Percentiles rank a stretch among this genome's conserved stretches.
Conservation (phyloP, 2,113 vertebrate genomes). For the Archocentrus centrarchus region DNA sequence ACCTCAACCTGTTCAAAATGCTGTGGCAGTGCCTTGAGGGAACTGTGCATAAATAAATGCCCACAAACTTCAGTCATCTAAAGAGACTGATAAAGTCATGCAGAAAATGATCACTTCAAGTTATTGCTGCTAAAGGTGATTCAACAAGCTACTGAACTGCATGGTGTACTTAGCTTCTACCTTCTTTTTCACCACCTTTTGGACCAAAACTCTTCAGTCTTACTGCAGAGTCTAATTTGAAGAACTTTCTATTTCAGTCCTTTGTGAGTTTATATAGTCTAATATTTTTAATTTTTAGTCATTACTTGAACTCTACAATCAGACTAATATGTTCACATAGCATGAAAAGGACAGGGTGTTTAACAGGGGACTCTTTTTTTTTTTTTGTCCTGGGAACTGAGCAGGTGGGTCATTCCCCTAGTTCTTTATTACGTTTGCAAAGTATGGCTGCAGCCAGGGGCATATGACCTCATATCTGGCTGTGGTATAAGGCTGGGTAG, state of each 20-base stretch:
- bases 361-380: not conserved
- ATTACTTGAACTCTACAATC: not conserved
- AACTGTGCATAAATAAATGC: not conserved
- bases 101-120: not conserved
- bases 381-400: not conserved
- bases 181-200: not conserved
- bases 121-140: not conserved
- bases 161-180: not conserved
- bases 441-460: not conserved
- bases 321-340: not conserved
- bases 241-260: conserved; percentile 1
- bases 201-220: not conserved
- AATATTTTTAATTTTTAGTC: not conserved
- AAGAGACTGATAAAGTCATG: not conserved
- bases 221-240: not conserved
- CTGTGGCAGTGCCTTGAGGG: not conserved
- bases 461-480: conserved; percentile 46
- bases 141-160: not conserved
- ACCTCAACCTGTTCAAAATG: not conserved
- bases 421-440: not conserved
- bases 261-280: not conserved
- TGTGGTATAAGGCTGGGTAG: conserved; percentile 8
- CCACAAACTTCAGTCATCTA: not conserved
- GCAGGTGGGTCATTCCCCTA: not conserved
- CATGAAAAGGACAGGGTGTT: not conserved